phyloP scores from a whole-genome alignment of 2,888 invertebrate genomes.

The Ormyrus nitidulus region DNA sequence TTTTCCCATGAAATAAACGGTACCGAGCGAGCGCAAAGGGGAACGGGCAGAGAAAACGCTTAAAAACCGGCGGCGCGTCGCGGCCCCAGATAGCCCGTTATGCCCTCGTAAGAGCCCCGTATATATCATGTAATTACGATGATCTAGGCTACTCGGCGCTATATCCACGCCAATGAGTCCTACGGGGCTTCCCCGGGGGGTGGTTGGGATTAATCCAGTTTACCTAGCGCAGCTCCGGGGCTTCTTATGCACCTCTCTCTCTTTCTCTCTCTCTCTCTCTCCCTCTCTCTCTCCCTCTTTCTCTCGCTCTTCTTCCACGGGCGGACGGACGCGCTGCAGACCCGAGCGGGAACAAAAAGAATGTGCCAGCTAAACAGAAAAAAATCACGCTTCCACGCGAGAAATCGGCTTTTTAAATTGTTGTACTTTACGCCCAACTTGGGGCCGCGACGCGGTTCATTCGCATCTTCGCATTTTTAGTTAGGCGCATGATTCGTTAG shows the following conservation, averaged over 20 bases:
- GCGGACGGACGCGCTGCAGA: not conserved
- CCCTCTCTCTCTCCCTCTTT: not conserved
- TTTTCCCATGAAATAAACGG: too few species aligned
- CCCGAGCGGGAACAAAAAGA: slow-evolving; percentile 22
- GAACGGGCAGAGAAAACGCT: too few species aligned
- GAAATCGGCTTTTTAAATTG: not conserved
- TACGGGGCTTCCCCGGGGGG: slow-evolving; percentile 70
- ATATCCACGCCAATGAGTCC: slow-evolving; percentile 70
- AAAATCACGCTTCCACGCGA: not conserved
- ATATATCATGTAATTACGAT: slow-evolving; percentile 36
- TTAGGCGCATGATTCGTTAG: too few species aligned
- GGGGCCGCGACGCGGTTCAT: too few species aligned
- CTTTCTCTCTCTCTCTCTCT: slow-evolving; percentile 13
- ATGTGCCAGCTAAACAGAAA: slow-evolving; percentile 51
- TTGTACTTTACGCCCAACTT: too few species aligned
- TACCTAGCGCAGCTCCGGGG: slow-evolving; percentile 72
- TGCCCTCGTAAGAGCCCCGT: not conserved
- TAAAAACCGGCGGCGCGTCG: too few species aligned
- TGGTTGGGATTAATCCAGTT: slow-evolving; percentile 74
- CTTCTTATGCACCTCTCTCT: slow-evolving; percentile 69
- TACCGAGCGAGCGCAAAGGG: too few species aligned
- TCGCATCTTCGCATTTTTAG: too few species aligned
- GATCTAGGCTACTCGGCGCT: slow-evolving; percentile 53
- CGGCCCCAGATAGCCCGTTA: not conserved
- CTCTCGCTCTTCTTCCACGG: slow-evolving; percentile 5